Conservation (phyloP, 2,113 vertebrate species). For the Calidris pygmaea region DNA sequence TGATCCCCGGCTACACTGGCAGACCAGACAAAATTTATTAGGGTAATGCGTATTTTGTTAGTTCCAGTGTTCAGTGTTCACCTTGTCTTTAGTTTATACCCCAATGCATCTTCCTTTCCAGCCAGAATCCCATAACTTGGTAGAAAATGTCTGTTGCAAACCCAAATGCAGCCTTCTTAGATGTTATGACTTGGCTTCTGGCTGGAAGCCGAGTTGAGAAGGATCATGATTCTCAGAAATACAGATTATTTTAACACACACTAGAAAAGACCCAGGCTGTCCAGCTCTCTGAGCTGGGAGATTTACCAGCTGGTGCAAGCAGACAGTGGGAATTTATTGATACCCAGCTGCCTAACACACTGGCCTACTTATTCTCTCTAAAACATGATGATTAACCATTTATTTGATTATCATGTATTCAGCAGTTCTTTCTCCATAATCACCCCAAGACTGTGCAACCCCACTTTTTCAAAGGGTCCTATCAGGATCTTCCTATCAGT, state of each 20-base stretch:
- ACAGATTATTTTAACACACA: not conserved
- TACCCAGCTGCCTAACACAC: not conserved
- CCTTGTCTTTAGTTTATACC: not conserved
- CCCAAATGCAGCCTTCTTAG: not conserved
- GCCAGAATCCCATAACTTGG: not conserved
- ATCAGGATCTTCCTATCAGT: not conserved
- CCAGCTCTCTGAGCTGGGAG: not conserved
- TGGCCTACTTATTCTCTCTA: not conserved
- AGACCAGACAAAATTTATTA: not conserved
- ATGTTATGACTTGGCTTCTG: not conserved
- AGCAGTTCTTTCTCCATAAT: not conserved
- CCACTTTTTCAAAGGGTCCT: not conserved
- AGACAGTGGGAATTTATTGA: not conserved
- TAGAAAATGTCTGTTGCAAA: not conserved
- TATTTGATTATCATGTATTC: not conserved
- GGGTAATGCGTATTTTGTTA: not conserved
- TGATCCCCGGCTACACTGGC: not conserved
- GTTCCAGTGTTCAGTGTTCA: not conserved
- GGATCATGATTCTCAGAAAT: conserved; percentile 12
- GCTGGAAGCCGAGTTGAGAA: not conserved
- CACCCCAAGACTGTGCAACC: not conserved
- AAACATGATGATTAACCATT: not conserved
- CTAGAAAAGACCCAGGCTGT: not conserved
- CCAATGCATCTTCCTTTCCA: not conserved
- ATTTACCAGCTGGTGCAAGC: conserved; percentile 24